These are phyloP conservation scores for Amblyteles armatorius DNA, from an alignment of 2,888 invertebrate genomes.

Conservation along the genomic window DNA sequence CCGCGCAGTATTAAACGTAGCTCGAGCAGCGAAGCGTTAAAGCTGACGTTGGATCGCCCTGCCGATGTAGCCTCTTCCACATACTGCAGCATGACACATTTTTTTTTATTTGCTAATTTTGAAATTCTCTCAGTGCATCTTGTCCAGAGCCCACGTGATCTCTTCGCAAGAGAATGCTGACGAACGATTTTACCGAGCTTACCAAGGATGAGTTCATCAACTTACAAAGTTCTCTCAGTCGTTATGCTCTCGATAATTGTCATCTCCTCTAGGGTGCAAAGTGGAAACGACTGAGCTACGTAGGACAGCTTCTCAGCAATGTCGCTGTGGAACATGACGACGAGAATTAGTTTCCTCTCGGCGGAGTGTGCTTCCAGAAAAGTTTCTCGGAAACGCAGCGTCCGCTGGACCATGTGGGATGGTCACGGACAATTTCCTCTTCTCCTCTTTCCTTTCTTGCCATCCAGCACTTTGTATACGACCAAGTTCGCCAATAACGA, in stretches of 20 bases:
- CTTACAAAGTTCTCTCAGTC: background rate
- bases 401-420: background rate
- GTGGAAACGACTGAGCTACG: background rate
- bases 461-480: background rate
- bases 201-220: background rate
- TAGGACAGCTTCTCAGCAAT: background rate
- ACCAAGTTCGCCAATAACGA: background rate
- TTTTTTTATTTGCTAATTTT: background rate
- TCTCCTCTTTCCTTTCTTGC: background rate
- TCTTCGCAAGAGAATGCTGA: too few relatives aligned
- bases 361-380: background rate
- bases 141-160: background rate
- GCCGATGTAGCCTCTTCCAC: slow-evolving; percentile 34
- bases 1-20: slow-evolving; percentile 64
- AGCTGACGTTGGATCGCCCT: slow-evolving; percentile 43
- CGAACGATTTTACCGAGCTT: too few relatives aligned
- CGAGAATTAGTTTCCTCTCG: background rate
- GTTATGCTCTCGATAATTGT: background rate
- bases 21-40: slow-evolving; percentile 68
- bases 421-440: background rate
- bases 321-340: background rate
- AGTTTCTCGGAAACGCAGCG: background rate
- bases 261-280: background rate
- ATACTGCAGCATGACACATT: slow-evolving; percentile 69
- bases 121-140: background rate